phyloP scores from a whole-genome alignment of 2,797 vertebrate genomes.

The Neopelma chrysocephalum region DNA sequence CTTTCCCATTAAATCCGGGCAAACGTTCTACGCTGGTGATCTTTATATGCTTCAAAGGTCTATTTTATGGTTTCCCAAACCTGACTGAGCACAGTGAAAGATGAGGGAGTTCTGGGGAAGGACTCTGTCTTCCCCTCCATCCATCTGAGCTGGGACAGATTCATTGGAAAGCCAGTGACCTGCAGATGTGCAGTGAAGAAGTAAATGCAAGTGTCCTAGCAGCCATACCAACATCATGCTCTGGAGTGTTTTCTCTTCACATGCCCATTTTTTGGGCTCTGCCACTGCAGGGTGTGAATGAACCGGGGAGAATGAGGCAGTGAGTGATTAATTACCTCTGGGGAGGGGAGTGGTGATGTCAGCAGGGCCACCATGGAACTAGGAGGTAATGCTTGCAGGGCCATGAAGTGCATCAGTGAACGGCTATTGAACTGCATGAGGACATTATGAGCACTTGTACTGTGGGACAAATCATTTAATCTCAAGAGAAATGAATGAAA shows the following conservation, averaged over 20 bases:
- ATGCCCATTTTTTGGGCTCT: neutral
- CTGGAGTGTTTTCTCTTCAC: neutral
- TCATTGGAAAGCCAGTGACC: neutral
- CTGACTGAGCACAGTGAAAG: conserved; percentile 29
- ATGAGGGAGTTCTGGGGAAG: neutral
- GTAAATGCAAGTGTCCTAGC: neutral
- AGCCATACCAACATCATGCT: neutral
- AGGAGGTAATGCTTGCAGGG: neutral
- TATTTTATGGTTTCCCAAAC: conserved; percentile 41
- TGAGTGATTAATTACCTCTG: neutral
- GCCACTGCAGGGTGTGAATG: neutral
- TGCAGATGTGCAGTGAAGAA: neutral
- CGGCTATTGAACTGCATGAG: neutral
- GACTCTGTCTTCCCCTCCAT: neutral
- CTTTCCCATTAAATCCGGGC: neutral
- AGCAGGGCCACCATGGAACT: neutral
- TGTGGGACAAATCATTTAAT: neutral
- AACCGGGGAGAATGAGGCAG: neutral
- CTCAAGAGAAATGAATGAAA: neutral
- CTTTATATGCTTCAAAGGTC: conserved; percentile 25
- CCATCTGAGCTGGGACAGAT: neutral
- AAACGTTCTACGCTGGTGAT: conserved; percentile 8
- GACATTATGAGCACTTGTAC: neutral
- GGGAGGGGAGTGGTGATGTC: neutral
- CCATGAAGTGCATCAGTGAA: neutral